Base-by-base conservation (phyloP, 2,797 vertebrate genomes). In the Stomatorhinus walkeri region DNA sequence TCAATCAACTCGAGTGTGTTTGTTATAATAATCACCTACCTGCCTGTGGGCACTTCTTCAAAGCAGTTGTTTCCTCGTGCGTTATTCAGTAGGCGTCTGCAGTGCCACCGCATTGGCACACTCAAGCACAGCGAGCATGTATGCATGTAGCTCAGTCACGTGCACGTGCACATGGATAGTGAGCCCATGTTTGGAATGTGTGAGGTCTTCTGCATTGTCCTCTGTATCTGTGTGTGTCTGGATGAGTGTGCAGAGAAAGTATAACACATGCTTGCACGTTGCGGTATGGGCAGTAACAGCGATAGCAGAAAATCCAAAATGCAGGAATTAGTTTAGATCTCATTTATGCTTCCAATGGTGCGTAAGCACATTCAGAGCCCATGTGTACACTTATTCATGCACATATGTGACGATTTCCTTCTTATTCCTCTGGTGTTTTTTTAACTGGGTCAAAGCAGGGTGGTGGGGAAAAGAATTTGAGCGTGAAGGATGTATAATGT, bases 11-110 rank as follows among this genome's bases (percentile, higher is more conserved):
- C 16, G 2, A 68, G 24, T 36, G 56, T 56, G 51, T 85, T 49
- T 64, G 88, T 64, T 59, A 56, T 85, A 88, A 88, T 88, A 88
- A 88, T 88, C 49, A 84, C 51, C 56, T 49, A 85, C 88, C 56
- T 40, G 81, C 88, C 43, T 22, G 16, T 56, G 7, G 46, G 81
- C 43, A 32, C 88, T 28, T 83, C 12, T 83, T 32, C 81, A 49
- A 28, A 51, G 40, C 81, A 48, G n/a, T 22, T 22, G 36, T 83
- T 83, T 83, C 43, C 28, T 72, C 12, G 12, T 72, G 64, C 12
- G 36, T 72, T 72, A 72, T 32, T 72, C 64, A 16, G 64, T 36
- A 72, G 64, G 12, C 64, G 64, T 72, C 72, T 40, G 36, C 72
- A 79, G 72, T n/a, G 72, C 72, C 72, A 46, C 72, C 0, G 36